Conservation (phyloP, 2,888 invertebrate genomes). For the Drosophila tanythrix region DNA sequence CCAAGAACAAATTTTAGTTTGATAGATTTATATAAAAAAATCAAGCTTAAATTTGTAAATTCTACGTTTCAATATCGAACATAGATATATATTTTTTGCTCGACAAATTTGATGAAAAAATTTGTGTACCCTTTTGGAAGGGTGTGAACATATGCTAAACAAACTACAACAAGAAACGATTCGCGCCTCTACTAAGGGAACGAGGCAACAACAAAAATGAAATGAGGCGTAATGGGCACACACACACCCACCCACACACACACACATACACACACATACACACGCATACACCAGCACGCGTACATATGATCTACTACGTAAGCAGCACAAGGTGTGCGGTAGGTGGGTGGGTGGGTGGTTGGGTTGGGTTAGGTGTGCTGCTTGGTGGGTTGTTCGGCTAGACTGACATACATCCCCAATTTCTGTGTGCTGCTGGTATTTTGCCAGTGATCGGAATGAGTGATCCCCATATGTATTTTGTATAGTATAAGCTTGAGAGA, state of each 20-base stretch:
- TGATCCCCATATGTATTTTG: slow-evolving; percentile 20
- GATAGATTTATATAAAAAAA: background rate
- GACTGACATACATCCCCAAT: slow-evolving; percentile 35
- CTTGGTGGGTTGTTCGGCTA: slow-evolving; percentile 9
- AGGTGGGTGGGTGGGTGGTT: slow-evolving; percentile 36
- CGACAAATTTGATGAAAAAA: background rate
- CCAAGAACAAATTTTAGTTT: background rate
- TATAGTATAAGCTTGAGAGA: slow-evolving; percentile 17
- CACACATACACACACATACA: slow-evolving; percentile 20
- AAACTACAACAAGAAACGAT: slow-evolving; percentile 43
- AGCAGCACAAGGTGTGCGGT: slow-evolving; percentile 52
- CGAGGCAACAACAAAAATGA: slow-evolving; percentile 34
- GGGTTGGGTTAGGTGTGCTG: slow-evolving; percentile 17
- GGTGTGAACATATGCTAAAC: slow-evolving; percentile 40
- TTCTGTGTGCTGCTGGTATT: slow-evolving; percentile 40
- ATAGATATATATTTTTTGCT: background rate
- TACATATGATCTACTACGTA: slow-evolving; percentile 43
- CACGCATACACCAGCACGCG: background rate
- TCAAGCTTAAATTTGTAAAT: background rate
- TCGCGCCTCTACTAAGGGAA: slow-evolving; percentile 67
- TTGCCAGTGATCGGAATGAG: slow-evolving; percentile 47
- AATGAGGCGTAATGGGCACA: slow-evolving; percentile 68
- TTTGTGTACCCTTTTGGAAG: background rate
- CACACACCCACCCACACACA: slow-evolving; percentile 23
- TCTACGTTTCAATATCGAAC: background rate